Conservation (phyloP, 2,888 invertebrate species). For the Melinaea menophilus region DNA sequence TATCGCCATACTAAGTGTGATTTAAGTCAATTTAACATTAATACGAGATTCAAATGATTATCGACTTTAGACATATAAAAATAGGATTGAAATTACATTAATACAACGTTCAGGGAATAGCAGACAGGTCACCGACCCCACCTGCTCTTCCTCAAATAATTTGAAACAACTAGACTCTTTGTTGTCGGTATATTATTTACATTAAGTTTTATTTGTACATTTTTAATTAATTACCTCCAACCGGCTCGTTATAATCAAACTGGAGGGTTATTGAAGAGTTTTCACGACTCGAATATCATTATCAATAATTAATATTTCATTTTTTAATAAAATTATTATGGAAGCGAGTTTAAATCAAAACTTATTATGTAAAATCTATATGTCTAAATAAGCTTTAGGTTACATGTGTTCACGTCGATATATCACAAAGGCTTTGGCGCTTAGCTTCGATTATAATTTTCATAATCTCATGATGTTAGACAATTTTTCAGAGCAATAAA, state of each 20-base stretch:
- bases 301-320: no score
- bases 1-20: conserved; percentile 6
- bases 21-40: conserved; percentile 3
- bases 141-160: conserved; percentile 29
- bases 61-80: background rate
- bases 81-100: background rate
- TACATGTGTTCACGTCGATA: background rate
- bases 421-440: background rate
- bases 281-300: background rate
- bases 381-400: no score
- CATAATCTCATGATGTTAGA: conserved; percentile 7
- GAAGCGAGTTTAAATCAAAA: no score
- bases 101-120: background rate
- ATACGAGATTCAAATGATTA: background rate
- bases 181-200: conserved; percentile 33
- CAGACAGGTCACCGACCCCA: conserved; percentile 13
- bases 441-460: background rate
- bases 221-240: background rate
- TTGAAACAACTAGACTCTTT: conserved; percentile 35
- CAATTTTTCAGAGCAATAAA: conserved; percentile 50
- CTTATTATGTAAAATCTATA: no score
- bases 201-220: conserved; percentile 19
- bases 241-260: background rate
- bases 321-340: no score
- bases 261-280: background rate